Conservation (phyloP, 2,113 vertebrate genomes). For the Cettia cetti region DNA sequence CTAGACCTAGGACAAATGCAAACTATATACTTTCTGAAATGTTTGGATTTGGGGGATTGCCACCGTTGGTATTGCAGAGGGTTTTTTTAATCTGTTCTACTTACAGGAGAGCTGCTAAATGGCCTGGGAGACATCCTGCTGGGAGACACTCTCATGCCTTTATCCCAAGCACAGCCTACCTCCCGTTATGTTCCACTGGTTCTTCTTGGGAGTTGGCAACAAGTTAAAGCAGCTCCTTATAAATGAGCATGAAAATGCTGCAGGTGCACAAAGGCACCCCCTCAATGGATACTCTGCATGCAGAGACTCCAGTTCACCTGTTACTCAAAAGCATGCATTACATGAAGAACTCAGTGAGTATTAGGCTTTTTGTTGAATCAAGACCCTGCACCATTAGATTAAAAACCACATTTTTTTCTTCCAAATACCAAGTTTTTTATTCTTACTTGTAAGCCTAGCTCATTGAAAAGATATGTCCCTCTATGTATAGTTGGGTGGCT, state of each 20-base stretch:
- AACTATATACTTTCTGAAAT: background rate
- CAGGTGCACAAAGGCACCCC: background rate
- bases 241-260: background rate
- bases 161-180: too few species aligned
- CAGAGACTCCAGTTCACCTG: background rate
- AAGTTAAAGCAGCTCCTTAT: background rate
- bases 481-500: background rate
- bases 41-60: background rate
- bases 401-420: background rate
- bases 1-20: background rate
- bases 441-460: background rate
- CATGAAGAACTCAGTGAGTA: background rate
- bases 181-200: background rate
- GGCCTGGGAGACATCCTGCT: background rate
- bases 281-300: background rate
- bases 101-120: background rate
- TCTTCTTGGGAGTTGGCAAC: background rate
- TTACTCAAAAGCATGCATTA: background rate
- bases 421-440: background rate
- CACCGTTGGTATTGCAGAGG: rapidly evolving
- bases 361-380: background rate
- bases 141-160: rapidly evolving
- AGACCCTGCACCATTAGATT: background rate
- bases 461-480: background rate
- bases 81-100: background rate